These are phyloP conservation scores for Mus minutoides DNA, from an alignment of 2,797 vertebrate species.

Conservation along the genomic window DNA sequence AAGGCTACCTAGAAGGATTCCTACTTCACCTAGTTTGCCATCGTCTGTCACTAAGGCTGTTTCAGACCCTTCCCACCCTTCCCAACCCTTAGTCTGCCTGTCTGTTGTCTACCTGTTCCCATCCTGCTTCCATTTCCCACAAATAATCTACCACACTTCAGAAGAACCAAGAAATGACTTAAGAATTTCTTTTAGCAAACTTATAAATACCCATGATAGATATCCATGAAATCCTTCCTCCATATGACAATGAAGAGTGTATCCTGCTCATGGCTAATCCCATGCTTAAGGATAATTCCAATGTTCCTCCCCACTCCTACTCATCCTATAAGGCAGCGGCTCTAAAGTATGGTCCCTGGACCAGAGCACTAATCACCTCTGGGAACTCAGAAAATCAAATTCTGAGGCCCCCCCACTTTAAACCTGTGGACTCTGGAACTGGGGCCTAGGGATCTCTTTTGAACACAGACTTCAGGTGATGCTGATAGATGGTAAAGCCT, in stretches of 20 bases:
- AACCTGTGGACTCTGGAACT: conserved; percentile 20
- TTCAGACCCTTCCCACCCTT: background rate
- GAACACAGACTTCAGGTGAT: conserved; percentile 26
- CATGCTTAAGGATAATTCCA: background rate
- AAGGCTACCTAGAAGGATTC: conserved; percentile 6
- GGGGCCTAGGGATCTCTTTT: conserved; percentile 30
- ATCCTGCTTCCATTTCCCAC: conserved; percentile 35
- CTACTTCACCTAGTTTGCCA: background rate
- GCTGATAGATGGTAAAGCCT: background rate
- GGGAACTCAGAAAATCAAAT: conserved; percentile 51
- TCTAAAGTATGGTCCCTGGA: conserved; percentile 9
- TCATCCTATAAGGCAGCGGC: background rate
- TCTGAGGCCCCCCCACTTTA: background rate
- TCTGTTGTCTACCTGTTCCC: background rate
- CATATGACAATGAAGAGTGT: background rate
- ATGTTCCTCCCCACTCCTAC: background rate
- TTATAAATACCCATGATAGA: conserved; percentile 3
- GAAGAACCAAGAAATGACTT: conserved; percentile 28
- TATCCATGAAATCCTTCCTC: conserved; percentile 14
- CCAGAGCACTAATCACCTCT: background rate
- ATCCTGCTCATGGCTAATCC: conserved; percentile 6
- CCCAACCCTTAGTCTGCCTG: conserved; percentile 36
- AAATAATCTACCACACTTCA: conserved; percentile 39
- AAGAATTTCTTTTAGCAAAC: conserved; percentile 26
- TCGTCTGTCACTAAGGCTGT: background rate